Percentiles rank a stretch among this genome's conserved stretches.
These are phyloP conservation scores for Microcaecilia unicolor DNA, from an alignment of 2,797 vertebrate genomes.

Conservation along the genomic window DNA sequence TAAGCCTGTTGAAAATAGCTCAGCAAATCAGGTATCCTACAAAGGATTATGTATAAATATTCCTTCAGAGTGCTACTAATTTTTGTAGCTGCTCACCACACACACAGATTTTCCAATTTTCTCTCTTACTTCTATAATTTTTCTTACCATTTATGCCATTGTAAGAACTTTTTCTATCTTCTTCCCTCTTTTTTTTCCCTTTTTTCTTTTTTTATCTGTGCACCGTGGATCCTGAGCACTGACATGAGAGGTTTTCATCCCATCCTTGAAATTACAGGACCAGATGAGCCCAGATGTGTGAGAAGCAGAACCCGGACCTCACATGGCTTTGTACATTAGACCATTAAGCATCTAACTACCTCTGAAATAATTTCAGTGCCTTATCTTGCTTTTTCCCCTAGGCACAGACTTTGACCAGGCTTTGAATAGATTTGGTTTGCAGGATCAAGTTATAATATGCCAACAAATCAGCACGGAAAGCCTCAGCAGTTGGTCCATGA, in stretches of 20 bases:
- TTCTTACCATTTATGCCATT: too few relatives aligned
- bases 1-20: too few relatives aligned
- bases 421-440: conserved; percentile 72
- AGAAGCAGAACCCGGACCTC: conserved; percentile 73
- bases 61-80: too few relatives aligned
- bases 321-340: conserved; percentile 76
- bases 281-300: conserved; percentile 77
- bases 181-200: conserved; percentile 24
- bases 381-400: conserved; percentile 72
- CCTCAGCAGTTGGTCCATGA: conserved; percentile 51
- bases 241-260: conserved; percentile 66
- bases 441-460: conserved; percentile 66
- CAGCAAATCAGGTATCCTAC: too few relatives aligned
- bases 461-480: conserved; percentile 58
- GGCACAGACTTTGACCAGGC: conserved; percentile 69
- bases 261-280: conserved; percentile 75
- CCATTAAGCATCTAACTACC: conserved; percentile 83
- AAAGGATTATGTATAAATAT: too few relatives aligned
- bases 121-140: too few relatives aligned
- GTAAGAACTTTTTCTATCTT: too few relatives aligned
- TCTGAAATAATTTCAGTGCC: conserved; percentile 78
- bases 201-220: conserved; percentile 50
- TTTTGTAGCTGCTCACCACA: too few relatives aligned
- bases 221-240: conserved; percentile 60
- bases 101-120: too few relatives aligned